These are phyloP conservation scores for Diplodus puntazzo DNA, from an alignment of 2,797 vertebrate species.

Conservation along the genomic window DNA sequence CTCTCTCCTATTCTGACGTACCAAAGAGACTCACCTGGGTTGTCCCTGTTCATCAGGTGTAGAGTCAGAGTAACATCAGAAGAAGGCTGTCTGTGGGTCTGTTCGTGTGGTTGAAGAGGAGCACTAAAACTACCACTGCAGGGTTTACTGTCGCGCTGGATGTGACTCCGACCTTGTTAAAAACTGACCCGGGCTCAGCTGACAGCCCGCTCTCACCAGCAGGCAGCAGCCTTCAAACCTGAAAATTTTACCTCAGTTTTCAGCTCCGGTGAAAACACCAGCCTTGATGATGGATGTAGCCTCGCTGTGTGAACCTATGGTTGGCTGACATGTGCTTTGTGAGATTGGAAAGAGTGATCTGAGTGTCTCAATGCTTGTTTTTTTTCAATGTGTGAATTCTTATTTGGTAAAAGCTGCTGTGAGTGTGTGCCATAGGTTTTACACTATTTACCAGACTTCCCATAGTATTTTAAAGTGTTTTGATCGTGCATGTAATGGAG, in stretches of 20 bases:
- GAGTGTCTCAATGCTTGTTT: slow-evolving; percentile 80
- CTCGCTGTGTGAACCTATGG: slow-evolving; percentile 86
- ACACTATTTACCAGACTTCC: slow-evolving; percentile 95
- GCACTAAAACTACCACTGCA: slow-evolving; percentile 46
- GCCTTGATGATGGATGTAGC: slow-evolving; percentile 90
- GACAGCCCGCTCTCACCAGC: slow-evolving; percentile 76
- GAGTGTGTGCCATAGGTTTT: slow-evolving; percentile 88
- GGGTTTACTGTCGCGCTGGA: slow-evolving; percentile 88
- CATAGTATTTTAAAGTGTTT: slow-evolving; percentile 92
- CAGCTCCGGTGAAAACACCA: slow-evolving; percentile 83
- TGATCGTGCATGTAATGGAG: slow-evolving; percentile 98
- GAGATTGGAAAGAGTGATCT: slow-evolving; percentile 79
- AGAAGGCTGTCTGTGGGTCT: slow-evolving; percentile 45
- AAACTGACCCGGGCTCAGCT: slow-evolving; percentile 73
- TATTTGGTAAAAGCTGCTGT: slow-evolving; percentile 90
- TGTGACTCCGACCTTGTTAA: slow-evolving; percentile 77
- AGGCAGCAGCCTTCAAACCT: slow-evolving; percentile 65
- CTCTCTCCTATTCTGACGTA: slow-evolving; percentile 75
- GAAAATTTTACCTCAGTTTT: slow-evolving; percentile 96
- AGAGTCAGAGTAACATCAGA: slow-evolving; percentile 64
- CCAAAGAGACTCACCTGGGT: slow-evolving; percentile 91
- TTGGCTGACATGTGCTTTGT: slow-evolving; percentile 80
- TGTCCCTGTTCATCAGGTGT: slow-evolving; percentile 75
- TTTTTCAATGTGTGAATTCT: slow-evolving; percentile 85
- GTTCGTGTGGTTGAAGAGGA: slow-evolving; percentile 19